Base-by-base conservation (phyloP, 2,888 invertebrate genomes). In the Xestobium rufovillosum region DNA sequence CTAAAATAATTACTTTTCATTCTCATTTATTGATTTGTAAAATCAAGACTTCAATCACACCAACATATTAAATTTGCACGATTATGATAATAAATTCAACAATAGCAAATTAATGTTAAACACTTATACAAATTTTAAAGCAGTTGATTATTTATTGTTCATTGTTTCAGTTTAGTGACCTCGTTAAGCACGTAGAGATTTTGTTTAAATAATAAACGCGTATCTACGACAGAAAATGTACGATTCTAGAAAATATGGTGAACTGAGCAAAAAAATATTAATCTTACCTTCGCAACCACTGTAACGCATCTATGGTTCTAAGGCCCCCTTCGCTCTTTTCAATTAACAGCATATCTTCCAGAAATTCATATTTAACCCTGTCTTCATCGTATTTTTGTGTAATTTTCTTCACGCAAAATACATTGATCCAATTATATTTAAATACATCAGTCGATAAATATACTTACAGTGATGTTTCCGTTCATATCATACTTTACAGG, bases 401-500 rank as follows among this genome's bases (percentile, higher is more conserved):
- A 39, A 83, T 65, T 75, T 81, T 82, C 80, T 81, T n/a, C n/a
- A n/a, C n/a, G 61, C 19, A 60, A 49, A 38, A 50, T 38, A 42
- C 13, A 39, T 38, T 45, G 39, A 13, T n/a, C 13, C 34, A 14
- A 2, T 2, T 10, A 12, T 12, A 13, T 23, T 23, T 36, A 8
- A 10, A 3, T 4, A 32, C n/a, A 11, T 28, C 12, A 4, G 10
- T 3, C 2, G 13, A 29, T 14, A 32, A 32, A 19, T 36, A 16
- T 44, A 62, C 70, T 73, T 67, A 83, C 85, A 59, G 76, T 72
- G 48, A 86, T 77, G 63, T 86, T 86, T 51, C 80, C 79, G 65
- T 76, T 75, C 75, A 87, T 81, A 55, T 87, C 86, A 61, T 73
- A 74, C 52, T 77, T 79, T 26, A 86, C 78, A 14, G 84, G 82